A percentile compares a stretch with the other conserved stretches of the same genome.
phyloP scores from a whole-genome alignment of 2,113 vertebrate genomes.

The Clarias batrachus region DNA sequence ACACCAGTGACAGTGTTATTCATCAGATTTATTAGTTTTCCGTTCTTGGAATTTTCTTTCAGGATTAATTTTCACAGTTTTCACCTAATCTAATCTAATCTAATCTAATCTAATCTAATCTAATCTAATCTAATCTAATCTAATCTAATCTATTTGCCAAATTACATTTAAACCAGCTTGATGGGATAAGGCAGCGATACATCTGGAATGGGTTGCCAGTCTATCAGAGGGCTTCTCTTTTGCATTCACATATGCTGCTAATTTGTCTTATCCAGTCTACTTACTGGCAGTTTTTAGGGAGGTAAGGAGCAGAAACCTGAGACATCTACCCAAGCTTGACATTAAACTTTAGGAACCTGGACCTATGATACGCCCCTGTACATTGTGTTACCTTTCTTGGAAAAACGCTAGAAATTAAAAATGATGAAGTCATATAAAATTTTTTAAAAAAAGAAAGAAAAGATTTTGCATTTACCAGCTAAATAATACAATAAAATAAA shows the following conservation, averaged over 20 bases:
- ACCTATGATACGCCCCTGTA: no score
- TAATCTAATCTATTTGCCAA: not conserved
- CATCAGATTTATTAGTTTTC: not conserved
- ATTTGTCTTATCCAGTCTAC: not conserved
- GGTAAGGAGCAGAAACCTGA: not conserved
- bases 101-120: not conserved
- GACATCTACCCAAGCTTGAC: no score
- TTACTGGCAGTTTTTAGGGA: not conserved
- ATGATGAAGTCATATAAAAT: not conserved
- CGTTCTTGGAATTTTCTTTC: not conserved
- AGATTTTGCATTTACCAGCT: not conserved
- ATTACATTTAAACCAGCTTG: not conserved
- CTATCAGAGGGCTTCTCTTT: not conserved
- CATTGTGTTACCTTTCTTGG: not conserved
- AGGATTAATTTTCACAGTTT: not conserved
- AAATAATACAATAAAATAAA: not conserved
- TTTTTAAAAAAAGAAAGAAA: not conserved
- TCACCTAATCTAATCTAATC: not conserved
- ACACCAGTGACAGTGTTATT: not conserved
- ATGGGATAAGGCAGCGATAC: not conserved
- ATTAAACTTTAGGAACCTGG: no score
- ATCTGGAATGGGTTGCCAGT: not conserved
- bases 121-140: not conserved
- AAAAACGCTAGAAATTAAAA: not conserved
- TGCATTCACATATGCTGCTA: not conserved